Evolutionary conservation across 2,888 invertebrate species (phyloP).

Genomic region (Baronia brevicornis): DNA sequence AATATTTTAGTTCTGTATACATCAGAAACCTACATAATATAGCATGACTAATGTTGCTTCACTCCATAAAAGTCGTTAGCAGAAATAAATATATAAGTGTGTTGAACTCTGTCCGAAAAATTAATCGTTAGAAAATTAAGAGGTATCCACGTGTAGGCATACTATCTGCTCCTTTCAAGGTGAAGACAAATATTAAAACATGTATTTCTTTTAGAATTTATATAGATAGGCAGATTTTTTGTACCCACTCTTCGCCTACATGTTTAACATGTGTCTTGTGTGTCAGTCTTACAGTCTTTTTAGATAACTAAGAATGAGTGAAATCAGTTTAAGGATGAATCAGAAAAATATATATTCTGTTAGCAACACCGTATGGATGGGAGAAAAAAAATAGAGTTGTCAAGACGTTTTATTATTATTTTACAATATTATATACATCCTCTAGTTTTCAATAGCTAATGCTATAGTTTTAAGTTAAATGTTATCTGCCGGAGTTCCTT

Average conservation of each 20-base stretch:
- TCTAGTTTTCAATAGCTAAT: too few species aligned
- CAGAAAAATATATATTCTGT: too few species aligned
- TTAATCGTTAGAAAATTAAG: constrained; percentile 7
- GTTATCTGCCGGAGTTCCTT: too few species aligned
- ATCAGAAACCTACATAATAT: constrained; percentile 30
- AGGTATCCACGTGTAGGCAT: constrained; percentile 6
- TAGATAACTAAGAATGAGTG: not conserved
- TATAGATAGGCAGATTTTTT: constrained; percentile 4
- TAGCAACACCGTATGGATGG: too few species aligned
- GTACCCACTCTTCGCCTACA: constrained; percentile 13
- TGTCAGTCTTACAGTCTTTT: too few species aligned
- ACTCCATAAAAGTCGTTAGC: constrained; percentile 29
- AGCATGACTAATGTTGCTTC: constrained; percentile 31
- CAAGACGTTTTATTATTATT: too few species aligned
- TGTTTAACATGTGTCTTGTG: not conserved
- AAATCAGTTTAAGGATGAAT: not conserved
- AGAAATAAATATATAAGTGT: constrained; percentile 33
- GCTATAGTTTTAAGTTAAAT: too few species aligned
- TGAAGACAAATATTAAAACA: constrained; percentile 9
- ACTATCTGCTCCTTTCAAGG: constrained; percentile 5
- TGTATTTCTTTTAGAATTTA: constrained; percentile 8
- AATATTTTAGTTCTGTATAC: constrained; percentile 18
- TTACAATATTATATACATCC: too few species aligned
- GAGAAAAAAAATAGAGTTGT: too few species aligned
- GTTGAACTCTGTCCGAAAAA: constrained; percentile 25